Conservation (phyloP, 2,113 vertebrate species). For the Typhlomys cinereus region DNA sequence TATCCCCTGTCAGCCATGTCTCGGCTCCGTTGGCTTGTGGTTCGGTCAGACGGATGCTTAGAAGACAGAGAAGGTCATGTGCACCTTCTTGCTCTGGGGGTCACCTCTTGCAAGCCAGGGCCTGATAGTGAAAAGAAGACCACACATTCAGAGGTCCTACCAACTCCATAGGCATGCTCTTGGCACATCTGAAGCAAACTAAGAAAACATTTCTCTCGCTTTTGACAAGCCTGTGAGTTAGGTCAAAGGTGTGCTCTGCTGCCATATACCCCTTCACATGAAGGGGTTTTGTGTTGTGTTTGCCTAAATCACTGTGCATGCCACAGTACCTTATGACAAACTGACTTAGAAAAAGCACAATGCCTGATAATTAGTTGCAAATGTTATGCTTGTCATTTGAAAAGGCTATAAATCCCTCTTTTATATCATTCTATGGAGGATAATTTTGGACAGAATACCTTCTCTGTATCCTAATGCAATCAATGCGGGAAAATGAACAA, state of each 20-base stretch:
- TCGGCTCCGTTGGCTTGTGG: not conserved
- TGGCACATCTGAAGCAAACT: constrained; percentile 16
- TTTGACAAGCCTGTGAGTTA: constrained; percentile 47
- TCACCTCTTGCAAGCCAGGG: not conserved
- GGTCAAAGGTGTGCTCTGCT: constrained; percentile 34
- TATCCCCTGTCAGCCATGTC: not conserved
- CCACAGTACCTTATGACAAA: constrained; percentile 56
- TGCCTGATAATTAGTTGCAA: constrained; percentile 63
- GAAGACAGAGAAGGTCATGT: not conserved
- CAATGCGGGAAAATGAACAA: not conserved
- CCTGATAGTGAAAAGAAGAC: not conserved
- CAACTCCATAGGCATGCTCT: not conserved
- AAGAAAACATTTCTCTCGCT: not conserved
- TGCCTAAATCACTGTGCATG: constrained; percentile 41
- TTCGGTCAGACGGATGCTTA: not conserved
- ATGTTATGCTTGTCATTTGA: constrained; percentile 54
- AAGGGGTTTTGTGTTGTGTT: constrained; percentile 56
- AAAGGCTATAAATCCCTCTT: constrained; percentile 66
- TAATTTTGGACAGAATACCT: constrained; percentile 40
- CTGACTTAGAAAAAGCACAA: constrained; percentile 55
- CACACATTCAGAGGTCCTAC: not conserved
- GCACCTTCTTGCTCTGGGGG: not conserved
- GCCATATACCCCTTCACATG: constrained; percentile 27
- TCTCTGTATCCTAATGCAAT: constrained; percentile 6
- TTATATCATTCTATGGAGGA: constrained; percentile 41